These are phyloP conservation scores for Lingula anatina DNA, from an alignment of 2,888 invertebrate species.

Conservation along the genomic window DNA sequence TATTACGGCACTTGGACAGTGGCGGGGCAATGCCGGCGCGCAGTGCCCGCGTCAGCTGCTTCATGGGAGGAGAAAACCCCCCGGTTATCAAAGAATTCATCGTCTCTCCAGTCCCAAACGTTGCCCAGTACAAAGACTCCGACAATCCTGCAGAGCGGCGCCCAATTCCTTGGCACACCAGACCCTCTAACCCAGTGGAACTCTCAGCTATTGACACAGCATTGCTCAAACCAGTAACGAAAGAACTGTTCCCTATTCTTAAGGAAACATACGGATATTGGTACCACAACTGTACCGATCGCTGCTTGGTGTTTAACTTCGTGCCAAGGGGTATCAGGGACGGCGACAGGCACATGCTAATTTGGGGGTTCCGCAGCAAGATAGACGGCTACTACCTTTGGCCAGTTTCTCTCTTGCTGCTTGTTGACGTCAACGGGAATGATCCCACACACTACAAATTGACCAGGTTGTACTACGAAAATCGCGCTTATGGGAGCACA, in stretches of 20 bases:
- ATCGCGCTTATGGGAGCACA: not conserved
- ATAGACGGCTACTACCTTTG: slow-evolving; percentile 35
- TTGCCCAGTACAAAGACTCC: not conserved
- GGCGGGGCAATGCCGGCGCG: not conserved
- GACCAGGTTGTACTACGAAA: not conserved
- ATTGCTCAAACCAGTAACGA: slow-evolving; percentile 16
- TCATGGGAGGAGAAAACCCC: not conserved
- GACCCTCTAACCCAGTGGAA: not conserved
- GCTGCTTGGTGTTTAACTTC: slow-evolving; percentile 27
- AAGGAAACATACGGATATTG: slow-evolving; percentile 26
- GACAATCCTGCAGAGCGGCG: not conserved
- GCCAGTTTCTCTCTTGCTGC: slow-evolving; percentile 34
- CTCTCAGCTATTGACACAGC: not conserved
- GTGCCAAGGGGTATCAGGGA: slow-evolving; percentile 23
- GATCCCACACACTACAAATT: not conserved
- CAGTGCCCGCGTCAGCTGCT: not conserved
- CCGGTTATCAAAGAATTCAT: not conserved
- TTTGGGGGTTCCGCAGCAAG: slow-evolving; percentile 29
- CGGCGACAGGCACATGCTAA: slow-evolving; percentile 28
- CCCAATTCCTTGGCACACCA: not conserved
- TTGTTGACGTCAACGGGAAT: not conserved
- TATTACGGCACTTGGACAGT: not conserved
- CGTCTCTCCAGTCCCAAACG: not conserved
- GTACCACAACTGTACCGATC: slow-evolving; percentile 34
- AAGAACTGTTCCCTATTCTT: slow-evolving; percentile 20